These are phyloP conservation scores for Chymomyza fuscimana DNA, from an alignment of 2,888 invertebrate genomes.

Conservation along the genomic window DNA sequence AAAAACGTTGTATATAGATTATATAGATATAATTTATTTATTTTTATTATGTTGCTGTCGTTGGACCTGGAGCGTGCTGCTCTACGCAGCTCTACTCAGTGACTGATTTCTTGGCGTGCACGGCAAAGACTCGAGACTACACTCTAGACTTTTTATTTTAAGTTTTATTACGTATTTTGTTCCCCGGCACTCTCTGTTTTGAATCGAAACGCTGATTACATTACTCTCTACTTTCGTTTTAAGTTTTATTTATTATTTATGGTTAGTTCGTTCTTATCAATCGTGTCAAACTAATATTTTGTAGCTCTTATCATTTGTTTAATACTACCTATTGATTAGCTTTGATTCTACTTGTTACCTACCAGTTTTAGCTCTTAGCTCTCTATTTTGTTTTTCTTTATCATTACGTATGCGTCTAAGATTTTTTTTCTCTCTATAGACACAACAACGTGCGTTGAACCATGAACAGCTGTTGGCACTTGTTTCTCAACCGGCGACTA, in stretches of 20 bases:
- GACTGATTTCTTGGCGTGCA: slow-evolving; percentile 45
- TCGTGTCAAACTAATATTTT: background rate
- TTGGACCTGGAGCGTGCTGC: slow-evolving; percentile 38
- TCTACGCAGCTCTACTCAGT: slow-evolving; percentile 44
- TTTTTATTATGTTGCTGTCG: slow-evolving; percentile 20
- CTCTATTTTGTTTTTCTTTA: background rate
- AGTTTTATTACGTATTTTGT: too few species aligned
- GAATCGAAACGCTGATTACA: too few species aligned
- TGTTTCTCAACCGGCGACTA: background rate
- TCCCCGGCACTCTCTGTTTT: too few species aligned
- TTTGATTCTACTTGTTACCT: background rate
- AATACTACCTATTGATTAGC: background rate
- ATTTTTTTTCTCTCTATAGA: background rate
- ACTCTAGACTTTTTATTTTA: too few species aligned
- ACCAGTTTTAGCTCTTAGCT: too few species aligned
- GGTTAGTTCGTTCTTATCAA: background rate
- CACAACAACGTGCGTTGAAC: background rate
- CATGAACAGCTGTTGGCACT: background rate
- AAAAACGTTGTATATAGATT: background rate
- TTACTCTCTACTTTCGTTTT: too few species aligned
- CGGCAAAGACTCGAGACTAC: background rate
- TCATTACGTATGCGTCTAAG: background rate
- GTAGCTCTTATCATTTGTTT: background rate
- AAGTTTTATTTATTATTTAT: too few species aligned
- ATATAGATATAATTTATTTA: background rate